Evolutionary conservation across 1,140 invertebrate genomes (phyloP), one percentile per base, ranked within the genome.

Genomic region (Sarcophaga peregrina): DNA sequence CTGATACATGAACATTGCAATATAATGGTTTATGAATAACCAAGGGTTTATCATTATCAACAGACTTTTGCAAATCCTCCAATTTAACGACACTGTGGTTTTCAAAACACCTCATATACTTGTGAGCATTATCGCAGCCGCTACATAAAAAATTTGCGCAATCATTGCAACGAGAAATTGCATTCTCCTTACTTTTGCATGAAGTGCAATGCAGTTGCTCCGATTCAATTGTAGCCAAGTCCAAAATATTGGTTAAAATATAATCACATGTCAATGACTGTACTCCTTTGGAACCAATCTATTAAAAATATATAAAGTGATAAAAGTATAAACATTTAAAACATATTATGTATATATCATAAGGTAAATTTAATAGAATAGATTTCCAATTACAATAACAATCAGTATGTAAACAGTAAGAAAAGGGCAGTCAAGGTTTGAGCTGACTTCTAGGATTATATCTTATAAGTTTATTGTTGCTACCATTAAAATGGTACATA

Each of bases 91-190:
- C 96, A 88, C 96, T 93, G 86, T 98, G 97, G 86, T 96, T 96
- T 91, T 98, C 97, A 90, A 98, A 98, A 91, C 97, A 97, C 74
- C 96, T 93, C 97, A 98, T 98, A 86, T 95, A 96, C 89, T 97
- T 95, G 91, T 99, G 97, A 74, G 97, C 97, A 46, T 95, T 96
- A 84, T 98, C 96, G 91, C 97, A 99, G 89, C 97, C 96, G 25
- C 94, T 94, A 91, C 97, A 98, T 15, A 98, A 92, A 88, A 97
- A 96, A 91, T 97, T 97, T 85, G 96, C 96, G 91, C 97, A 98
- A 89, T 98, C 96, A 84, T 94, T 95, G 91, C 97, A 98, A 82
- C 96, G 94, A 15, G 97, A 97, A 15, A 98, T 95, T 15, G 97
- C 97, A 87, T 95, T 94, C 90, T 97, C 96, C 90, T 96, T 96